phyloP scores from a whole-genome alignment of 2,113 vertebrate species.

The Dicrurus megarhynchus region DNA sequence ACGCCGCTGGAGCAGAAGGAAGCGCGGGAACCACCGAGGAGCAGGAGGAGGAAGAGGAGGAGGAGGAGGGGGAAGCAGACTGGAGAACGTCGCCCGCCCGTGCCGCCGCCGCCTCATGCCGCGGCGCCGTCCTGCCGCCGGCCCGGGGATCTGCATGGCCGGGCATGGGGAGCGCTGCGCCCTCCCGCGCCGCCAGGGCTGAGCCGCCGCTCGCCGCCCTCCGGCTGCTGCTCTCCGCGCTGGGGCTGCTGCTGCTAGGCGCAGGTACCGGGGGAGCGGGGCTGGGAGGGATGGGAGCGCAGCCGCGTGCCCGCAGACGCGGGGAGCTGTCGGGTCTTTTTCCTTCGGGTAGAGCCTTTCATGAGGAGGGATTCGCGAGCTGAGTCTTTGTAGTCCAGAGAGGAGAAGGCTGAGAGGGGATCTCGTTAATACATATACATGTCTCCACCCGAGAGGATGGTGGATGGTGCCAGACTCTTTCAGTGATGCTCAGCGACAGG shows the following conservation, averaged over 20 bases:
- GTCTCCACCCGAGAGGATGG: no score
- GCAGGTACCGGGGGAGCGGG: constrained; percentile 68
- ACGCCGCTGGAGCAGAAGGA: background rate
- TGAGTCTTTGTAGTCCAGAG: no score
- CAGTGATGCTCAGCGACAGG: background rate
- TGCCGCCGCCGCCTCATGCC: constrained; percentile 42
- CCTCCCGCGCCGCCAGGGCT: background rate
- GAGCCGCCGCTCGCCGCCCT: constrained; percentile 48
- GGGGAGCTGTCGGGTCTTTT: no score
- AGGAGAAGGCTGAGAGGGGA: background rate
- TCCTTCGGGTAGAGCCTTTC: background rate
- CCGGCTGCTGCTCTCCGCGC: constrained; percentile 66
- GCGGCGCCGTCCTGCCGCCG: constrained; percentile 42
- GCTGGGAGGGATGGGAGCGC: background rate
- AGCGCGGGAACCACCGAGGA: background rate
- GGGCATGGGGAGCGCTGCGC: constrained; percentile 85
- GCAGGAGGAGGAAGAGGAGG: background rate
- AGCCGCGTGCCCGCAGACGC: background rate
- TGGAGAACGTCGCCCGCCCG: constrained; percentile 35
- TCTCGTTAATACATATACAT: background rate
- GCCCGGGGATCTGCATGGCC: constrained; percentile 85
- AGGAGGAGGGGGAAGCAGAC: constrained; percentile 62
- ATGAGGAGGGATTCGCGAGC: background rate
- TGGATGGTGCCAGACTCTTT: background rate
- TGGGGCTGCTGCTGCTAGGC: constrained; percentile 62